These are phyloP conservation scores for Gobionotothen gibberifrons DNA, from an alignment of 2,797 vertebrate species.

Conservation along the genomic window DNA sequence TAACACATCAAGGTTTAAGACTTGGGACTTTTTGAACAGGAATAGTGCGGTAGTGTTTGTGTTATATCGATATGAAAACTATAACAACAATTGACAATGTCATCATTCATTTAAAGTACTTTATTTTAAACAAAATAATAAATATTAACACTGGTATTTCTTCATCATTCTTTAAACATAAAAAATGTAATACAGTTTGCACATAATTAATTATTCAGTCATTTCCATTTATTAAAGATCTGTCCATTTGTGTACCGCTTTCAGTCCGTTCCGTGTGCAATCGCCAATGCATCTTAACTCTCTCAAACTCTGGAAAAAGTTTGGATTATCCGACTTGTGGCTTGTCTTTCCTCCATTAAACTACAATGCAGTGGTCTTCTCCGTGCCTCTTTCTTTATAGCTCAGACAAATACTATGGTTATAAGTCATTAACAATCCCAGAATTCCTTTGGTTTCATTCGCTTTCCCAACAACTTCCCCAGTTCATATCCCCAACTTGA, in stretches of 20 bases:
- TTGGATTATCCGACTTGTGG: conserved; percentile 18
- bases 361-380: neutral
- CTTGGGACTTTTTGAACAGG: too few relatives aligned
- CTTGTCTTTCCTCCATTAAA: conserved; percentile 25
- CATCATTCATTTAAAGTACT: conserved; percentile 17
- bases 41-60: too few relatives aligned
- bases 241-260: conserved; percentile 68
- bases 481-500: conserved; percentile 28
- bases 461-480: neutral
- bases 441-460: conserved; percentile 43
- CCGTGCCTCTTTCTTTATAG: conserved; percentile 2
- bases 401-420: conserved; percentile 29
- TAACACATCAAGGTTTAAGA: too few relatives aligned
- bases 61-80: neutral
- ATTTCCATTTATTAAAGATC: conserved; percentile 27
- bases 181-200: conserved; percentile 68
- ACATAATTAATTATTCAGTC: conserved; percentile 3
- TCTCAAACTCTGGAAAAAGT: neutral
- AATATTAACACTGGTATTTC: conserved; percentile 57
- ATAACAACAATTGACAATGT: neutral
- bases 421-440: conserved; percentile 25
- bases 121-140: conserved; percentile 71
- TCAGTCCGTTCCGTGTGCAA: conserved; percentile 36
- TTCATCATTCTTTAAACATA: conserved; percentile 45
- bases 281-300: conserved; percentile 3